Conservation (phyloP, 2,888 invertebrate species). For the Strigamia crassipes region DNA sequence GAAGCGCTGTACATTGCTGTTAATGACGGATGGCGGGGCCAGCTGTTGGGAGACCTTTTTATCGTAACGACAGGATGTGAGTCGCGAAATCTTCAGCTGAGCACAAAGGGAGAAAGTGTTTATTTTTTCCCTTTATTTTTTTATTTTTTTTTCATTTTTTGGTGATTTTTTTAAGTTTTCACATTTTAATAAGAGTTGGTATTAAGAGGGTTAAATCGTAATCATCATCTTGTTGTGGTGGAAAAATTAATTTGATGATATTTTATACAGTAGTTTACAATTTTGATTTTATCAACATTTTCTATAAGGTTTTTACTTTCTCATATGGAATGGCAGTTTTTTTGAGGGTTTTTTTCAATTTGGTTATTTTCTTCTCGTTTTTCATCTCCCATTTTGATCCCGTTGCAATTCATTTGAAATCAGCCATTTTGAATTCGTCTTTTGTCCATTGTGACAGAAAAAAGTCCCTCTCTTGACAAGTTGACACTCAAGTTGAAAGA, state of each 20-base stretch:
- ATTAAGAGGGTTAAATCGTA: neutral
- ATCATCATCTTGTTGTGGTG: neutral
- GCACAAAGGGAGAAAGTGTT: constrained; percentile 35
- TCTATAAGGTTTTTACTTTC: neutral
- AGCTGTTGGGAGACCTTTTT: constrained; percentile 40
- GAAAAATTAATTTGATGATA: neutral
- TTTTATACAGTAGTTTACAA: neutral
- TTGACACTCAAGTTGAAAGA: constrained; percentile 40
- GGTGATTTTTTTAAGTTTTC: neutral
- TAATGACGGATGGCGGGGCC: constrained; percentile 40
- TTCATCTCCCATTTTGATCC: constrained; percentile 15
- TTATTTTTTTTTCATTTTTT: constrained; percentile 8
- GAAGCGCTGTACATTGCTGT: constrained; percentile 27
- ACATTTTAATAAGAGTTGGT: neutral
- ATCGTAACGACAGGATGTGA: constrained; percentile 38
- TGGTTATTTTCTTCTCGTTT: neutral
- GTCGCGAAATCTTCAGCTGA: constrained; percentile 40
- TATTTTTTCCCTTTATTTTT: neutral
- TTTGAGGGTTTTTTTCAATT: neutral
- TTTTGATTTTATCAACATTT: neutral
- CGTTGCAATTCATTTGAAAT: constrained; percentile 16
- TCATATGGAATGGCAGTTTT: neutral
- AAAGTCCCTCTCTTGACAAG: constrained; percentile 40
- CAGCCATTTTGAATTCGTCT: constrained; percentile 42
- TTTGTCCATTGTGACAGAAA: constrained; percentile 42